Base-by-base conservation (phyloP, 2,888 invertebrate genomes). In the Papilio protenor region DNA sequence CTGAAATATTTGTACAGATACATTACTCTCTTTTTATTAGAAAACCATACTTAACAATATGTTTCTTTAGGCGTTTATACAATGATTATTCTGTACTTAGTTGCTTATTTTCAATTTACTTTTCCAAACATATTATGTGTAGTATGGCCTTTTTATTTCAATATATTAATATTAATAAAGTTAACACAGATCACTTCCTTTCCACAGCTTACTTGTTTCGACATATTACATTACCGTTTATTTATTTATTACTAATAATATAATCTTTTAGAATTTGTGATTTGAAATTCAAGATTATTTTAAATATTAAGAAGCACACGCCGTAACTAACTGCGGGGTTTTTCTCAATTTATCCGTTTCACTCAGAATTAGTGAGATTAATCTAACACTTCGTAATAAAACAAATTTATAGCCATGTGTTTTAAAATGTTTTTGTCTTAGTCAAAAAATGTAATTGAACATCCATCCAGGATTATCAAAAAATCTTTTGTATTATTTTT, bases 321-420 rank as follows among this genome's bases (percentile, higher is more conserved):
- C 75, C 78, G 78, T 71, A 52, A 75, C 78, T 78, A 78, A 78
- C 71, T 45, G 47, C 71, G 49, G 75, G 75, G 71, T 66, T 78
- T 78, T 72, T 45, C 64, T 66, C 45, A 61, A 21, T 47, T 23
- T 49, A 27, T 72, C 16, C 72, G 33, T 40, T n/a, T 16, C 72
- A n/a, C 45, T 45, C 6, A 49, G 57, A 57, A 73, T 73, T 57
- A 73, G 57, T 40, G 72, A 72, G 18, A 72, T 8, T 57, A 52
- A 27, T 72, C 2, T 21, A 40, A 73, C 12, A 40, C 5, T 64
- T 33, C 33, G 33, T 18, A 40, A 27, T 18, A 66, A 40, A 64
- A 27, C 23, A 59, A 23, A 23, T 40, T 61, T 64, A 64, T 64
- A 64, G 8, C 2, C 4, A 61, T 0, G 18, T 33, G 2, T 33